These are phyloP conservation scores for Microplitis demolitor DNA, from an alignment of 1,140 invertebrate genomes.

Conservation along the genomic window DNA sequence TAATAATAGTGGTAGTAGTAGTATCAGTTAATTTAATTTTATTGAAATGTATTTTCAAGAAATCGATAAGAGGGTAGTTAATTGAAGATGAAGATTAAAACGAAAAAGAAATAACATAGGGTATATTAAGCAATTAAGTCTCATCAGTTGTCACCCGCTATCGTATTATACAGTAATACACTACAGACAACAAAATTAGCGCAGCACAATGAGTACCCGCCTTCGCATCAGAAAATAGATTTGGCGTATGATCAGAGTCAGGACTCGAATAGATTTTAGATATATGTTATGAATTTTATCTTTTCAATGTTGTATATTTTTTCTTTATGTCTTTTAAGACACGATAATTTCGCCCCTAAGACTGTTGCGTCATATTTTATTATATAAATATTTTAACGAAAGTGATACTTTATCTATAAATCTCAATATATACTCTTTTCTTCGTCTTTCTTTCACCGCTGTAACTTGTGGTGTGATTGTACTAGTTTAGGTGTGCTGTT, in stretches of 20 bases:
- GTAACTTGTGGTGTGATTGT: no score
- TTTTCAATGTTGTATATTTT: neutral
- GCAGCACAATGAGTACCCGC: constrained; percentile 54
- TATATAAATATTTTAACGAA: neutral
- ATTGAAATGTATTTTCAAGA: no score
- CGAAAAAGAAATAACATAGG: neutral
- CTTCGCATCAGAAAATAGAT: constrained; percentile 58
- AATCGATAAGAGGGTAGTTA: no score
- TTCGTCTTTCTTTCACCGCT: no score
- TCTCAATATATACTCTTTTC: no score
- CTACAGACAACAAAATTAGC: constrained; percentile 54
- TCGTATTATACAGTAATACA: constrained; percentile 11
- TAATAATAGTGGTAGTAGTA: no score
- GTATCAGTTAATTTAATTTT: no score
- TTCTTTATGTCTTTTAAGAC: constrained; percentile 23
- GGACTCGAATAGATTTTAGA: constrained; percentile 56
- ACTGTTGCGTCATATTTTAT: constrained; percentile 15
- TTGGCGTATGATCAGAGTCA: constrained; percentile 52
- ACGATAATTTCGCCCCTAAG: neutral
- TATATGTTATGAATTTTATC: constrained; percentile 41
- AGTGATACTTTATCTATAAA: no score
- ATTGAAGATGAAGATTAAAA: no score
- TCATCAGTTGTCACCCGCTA: neutral
- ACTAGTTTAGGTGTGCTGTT: no score
- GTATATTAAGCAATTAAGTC: neutral